Base-by-base conservation (phyloP, 1,140 invertebrate species). In the Anoplophora glabripennis region DNA sequence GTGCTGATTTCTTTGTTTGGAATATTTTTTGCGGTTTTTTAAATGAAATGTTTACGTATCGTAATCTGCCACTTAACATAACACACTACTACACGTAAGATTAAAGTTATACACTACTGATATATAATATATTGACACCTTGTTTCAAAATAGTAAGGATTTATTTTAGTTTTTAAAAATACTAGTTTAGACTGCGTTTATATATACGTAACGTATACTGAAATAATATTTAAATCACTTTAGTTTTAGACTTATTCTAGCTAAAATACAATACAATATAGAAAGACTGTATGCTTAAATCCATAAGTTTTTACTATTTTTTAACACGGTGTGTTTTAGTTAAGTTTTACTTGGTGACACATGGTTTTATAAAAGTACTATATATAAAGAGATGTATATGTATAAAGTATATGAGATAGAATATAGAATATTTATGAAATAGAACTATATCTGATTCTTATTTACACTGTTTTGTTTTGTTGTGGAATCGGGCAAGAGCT, bases 381-480 rank as follows among this genome's bases (percentile, higher is more conserved):
- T 65, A 61, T 64, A 65, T 63, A 68, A 70, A 72, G 62, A 72
- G 66, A 70, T 69, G 65, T 69, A 70, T 70, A 72, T 73, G 72
- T 72, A 73, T 69, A 73, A 72, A 73, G 65, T 69, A 73, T 72
- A 72, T 72, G 65, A 69, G 65, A 72, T 72, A 73, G 68, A 68
- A 54, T 61, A 69, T 72, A 73, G 70, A 70, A 59, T 72, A 73
- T 72, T 73, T 72, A 71, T 72, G 59, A 72, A 69, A 72, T 69
- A 69, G 66, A 69, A 61, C 57, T 71, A 69, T 68, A 72, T 65
- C 63, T 71, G 61, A 65, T 66, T 68, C 57, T 59, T 51, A 14
- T 51, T 37, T 17, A 36, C 33, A 14, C 33, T 4, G 33, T 46
- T 57, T 61, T 57, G 41, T 61, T 59, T 56, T 49, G 36, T 57